These are phyloP conservation scores for Etheostoma spectabile DNA, from an alignment of 2,113 vertebrate genomes.

Conservation along the genomic window DNA sequence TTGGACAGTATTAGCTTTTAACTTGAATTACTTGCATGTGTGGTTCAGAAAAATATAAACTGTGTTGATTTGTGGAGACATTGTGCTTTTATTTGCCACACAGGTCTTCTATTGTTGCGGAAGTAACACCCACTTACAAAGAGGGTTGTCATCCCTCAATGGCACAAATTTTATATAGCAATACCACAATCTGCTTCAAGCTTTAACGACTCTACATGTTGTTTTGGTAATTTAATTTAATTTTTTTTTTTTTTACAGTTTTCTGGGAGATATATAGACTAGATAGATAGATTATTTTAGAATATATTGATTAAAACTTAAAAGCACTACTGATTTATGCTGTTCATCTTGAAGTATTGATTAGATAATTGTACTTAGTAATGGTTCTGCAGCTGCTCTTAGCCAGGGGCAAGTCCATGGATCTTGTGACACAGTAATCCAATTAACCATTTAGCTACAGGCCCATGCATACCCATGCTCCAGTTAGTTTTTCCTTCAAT, in stretches of 20 bases:
- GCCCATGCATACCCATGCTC: conserved; percentile 47
- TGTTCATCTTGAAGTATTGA: conserved; percentile 40
- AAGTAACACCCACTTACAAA: background rate
- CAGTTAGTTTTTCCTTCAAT: conserved; percentile 53
- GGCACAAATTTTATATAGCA: background rate
- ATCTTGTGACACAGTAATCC: conserved; percentile 82
- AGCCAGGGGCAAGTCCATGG: conserved; percentile 33
- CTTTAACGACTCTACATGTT: background rate
- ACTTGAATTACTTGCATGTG: background rate
- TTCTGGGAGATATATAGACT: background rate
- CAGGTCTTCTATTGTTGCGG: background rate
- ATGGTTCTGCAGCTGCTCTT: conserved; percentile 42
- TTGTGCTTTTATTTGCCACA: background rate
- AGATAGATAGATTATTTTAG: background rate
- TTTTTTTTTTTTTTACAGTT: background rate
- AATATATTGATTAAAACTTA: background rate
- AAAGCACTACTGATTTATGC: conserved; percentile 14
- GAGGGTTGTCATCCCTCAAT: background rate
- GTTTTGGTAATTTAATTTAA: background rate
- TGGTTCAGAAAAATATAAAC: background rate
- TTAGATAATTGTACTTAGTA: conserved; percentile 41
- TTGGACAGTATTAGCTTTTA: background rate
- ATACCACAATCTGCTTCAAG: background rate
- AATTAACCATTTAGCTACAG: conserved; percentile 77
- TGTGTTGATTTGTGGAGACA: background rate